Conservation (phyloP, 2,797 vertebrate species). For the Micromesistius poutassou region DNA sequence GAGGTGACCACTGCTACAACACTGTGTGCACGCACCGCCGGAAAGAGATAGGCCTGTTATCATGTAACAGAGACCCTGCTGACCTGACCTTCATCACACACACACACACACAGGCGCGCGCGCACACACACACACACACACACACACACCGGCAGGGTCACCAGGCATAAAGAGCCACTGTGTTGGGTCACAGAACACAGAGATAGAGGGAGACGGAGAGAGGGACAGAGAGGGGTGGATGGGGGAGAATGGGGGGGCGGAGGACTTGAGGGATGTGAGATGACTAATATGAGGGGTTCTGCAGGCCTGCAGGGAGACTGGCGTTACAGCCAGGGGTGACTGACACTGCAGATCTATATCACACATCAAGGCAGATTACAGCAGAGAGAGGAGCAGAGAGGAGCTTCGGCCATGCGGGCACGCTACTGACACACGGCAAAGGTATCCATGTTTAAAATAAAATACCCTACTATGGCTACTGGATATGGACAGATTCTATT, state of each 20-base stretch:
- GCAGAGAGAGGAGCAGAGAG: conserved; percentile 43
- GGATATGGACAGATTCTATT: too few species aligned
- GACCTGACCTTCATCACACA: conserved; percentile 67
- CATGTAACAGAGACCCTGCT: conserved; percentile 58
- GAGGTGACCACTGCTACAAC: not conserved
- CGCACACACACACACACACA: conserved; percentile 15
- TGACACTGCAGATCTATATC: conserved; percentile 76
- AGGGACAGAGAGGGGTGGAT: too few species aligned
- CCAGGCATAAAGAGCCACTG: conserved; percentile 68
- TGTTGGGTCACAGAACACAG: conserved; percentile 72
- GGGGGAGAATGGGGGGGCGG: conserved; percentile 45
- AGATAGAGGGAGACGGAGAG: conserved; percentile 11
- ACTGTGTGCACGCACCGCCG: conserved; percentile 1
- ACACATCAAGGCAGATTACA: conserved; percentile 67
- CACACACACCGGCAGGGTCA: conserved; percentile 49
- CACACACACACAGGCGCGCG: conserved; percentile 25
- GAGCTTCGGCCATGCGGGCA: conserved; percentile 14
- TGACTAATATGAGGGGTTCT: conserved; percentile 78
- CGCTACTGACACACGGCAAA: not conserved
- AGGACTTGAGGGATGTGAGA: conserved; percentile 75
- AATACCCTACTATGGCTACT: too few species aligned
- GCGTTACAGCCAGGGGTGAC: conserved; percentile 70
- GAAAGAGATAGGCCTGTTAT: conserved; percentile 66
- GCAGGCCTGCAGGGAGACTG: conserved; percentile 61
- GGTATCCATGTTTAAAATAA: too few species aligned